These are phyloP conservation scores for Mola mola DNA, from an alignment of 2,113 vertebrate genomes.

Conservation along the genomic window DNA sequence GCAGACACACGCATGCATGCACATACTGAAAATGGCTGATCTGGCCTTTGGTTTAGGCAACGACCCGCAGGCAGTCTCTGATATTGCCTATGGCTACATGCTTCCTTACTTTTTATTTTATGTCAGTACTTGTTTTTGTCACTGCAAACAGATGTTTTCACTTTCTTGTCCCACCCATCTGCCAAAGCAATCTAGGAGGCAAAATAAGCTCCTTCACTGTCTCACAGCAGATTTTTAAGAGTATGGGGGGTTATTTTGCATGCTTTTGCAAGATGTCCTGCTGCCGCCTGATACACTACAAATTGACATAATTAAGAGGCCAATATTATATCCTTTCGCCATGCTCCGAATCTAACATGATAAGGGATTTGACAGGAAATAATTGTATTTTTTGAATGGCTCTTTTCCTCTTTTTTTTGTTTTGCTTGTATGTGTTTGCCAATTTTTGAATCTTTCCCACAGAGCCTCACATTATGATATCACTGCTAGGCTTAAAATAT, in stretches of 20 bases:
- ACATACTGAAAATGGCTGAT: too few species aligned
- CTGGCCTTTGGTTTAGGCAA: too few species aligned
- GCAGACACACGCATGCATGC: too few species aligned
- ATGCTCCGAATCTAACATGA: slow-evolving; percentile 7
- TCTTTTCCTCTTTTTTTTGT: neutral
- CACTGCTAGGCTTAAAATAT: too few species aligned
- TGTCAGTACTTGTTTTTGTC: slow-evolving; percentile 35
- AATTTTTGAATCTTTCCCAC: too few species aligned
- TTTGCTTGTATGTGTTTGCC: too few species aligned
- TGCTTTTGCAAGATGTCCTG: slow-evolving; percentile 6
- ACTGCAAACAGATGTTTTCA: slow-evolving; percentile 36
- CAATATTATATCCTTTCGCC: slow-evolving; percentile 4
- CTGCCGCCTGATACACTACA: slow-evolving; percentile 15
- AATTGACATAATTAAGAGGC: slow-evolving; percentile 10
- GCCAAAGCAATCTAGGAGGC: slow-evolving; percentile 14
- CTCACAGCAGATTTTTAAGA: slow-evolving; percentile 5
- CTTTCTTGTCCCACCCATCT: slow-evolving; percentile 18
- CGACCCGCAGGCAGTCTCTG: too few species aligned
- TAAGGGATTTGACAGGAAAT: neutral
- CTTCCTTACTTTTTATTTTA: slow-evolving; percentile 21
- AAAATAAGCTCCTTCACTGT: slow-evolving; percentile 13
- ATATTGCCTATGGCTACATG: slow-evolving; percentile 20
- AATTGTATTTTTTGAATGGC: neutral
- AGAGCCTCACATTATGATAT: too few species aligned
- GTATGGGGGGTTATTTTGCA: slow-evolving; percentile 29